Conservation (phyloP, 2,888 invertebrate species). For the Mythimna pallens region DNA sequence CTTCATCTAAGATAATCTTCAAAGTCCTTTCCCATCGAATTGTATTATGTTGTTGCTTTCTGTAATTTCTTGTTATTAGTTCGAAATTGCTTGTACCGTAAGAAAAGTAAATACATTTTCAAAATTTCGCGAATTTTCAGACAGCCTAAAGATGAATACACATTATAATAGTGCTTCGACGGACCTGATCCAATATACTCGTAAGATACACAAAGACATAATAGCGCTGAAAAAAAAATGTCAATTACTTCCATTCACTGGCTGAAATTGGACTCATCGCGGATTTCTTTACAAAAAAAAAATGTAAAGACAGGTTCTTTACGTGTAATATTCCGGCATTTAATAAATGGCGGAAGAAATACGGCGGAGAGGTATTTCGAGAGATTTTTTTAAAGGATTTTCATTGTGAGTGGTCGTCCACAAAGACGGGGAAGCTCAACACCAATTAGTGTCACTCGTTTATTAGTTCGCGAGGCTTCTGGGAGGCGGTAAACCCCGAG, state of each 20-base stretch:
- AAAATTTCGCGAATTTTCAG: conserved; percentile 14
- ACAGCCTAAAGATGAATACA: conserved; percentile 6
- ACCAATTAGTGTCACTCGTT: conserved; percentile 87
- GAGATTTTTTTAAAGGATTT: conserved; percentile 73
- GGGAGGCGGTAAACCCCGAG: conserved; percentile 59
- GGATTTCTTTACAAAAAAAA: conserved; percentile 66
- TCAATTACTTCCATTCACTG: conserved; percentile 67
- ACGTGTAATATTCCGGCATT: conserved; percentile 73
- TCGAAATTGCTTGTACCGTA: not conserved
- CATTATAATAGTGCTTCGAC: conserved; percentile 21
- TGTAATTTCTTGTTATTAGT: conserved; percentile 23
- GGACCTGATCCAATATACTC: conserved; percentile 52
- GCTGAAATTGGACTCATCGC: conserved; percentile 71
- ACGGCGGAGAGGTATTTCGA: conserved; percentile 69
- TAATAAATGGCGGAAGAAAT: conserved; percentile 76
- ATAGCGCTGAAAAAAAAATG: conserved; percentile 56
- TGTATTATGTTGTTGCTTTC: conserved; percentile 33
- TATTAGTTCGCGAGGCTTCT: conserved; percentile 77
- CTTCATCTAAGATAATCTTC: conserved; percentile 43
- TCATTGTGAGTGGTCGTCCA: conserved; percentile 74
- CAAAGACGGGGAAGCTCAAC: conserved; percentile 72
- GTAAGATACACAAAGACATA: conserved; percentile 51
- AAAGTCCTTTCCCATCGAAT: conserved; percentile 18
- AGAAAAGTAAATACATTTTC: conserved; percentile 35
- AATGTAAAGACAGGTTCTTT: conserved; percentile 66